Evolutionary conservation across 2,888 invertebrate genomes (phyloP), one percentile per base, ranked within the genome.

Genomic region (Diaperis boleti): DNA sequence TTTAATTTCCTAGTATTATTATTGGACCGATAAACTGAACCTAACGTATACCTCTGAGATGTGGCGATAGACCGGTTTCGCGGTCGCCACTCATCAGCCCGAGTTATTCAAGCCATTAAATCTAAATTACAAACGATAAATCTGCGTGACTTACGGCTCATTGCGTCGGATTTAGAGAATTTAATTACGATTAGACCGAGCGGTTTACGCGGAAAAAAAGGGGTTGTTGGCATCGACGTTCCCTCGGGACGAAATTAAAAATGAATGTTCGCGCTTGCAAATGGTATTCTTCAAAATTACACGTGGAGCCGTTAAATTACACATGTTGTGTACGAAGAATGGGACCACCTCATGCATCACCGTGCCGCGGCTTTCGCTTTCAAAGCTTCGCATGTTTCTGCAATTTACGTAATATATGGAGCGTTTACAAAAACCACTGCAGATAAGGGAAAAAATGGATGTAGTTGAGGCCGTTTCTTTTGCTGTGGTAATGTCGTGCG

Each of bases 331-430:
- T 17, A 42, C 33, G n/a, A 42, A 42, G 10, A 39, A 14, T 11
- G 41, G 17, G 15, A 47, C 31, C n/a, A n/a, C n/a, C 47, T 47
- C 47, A 47, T 47, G 47, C 31, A 47, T 47, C 47, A 47, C 47
- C n/a, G 31, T 15, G 47, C 31, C 47, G 47, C 8, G 31, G 47
- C 47, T 47, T 47, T 47, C 47, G 47, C 47, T 47, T 47, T 47
- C 47, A 31, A 10, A 31, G 13, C 47, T 15, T 47, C 47, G 22
- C 47, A 47, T 47, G 47, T 47, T 47, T 47, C 47, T 29, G 31
- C 47, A 47, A 47, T 47, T 47, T 47, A 47, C 7, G 29, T 47
- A 47, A 47, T 31, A 47, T 47, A 47, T 47, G 13, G n/a, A n/a
- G n/a, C 31, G n/a, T 15, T 10, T 14, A 26, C 22, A 22, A 31